Evolutionary conservation across 2,113 vertebrate species (phyloP), one percentile per base, ranked within the genome.

Genomic region (Xenotilapia longispinis): DNA sequence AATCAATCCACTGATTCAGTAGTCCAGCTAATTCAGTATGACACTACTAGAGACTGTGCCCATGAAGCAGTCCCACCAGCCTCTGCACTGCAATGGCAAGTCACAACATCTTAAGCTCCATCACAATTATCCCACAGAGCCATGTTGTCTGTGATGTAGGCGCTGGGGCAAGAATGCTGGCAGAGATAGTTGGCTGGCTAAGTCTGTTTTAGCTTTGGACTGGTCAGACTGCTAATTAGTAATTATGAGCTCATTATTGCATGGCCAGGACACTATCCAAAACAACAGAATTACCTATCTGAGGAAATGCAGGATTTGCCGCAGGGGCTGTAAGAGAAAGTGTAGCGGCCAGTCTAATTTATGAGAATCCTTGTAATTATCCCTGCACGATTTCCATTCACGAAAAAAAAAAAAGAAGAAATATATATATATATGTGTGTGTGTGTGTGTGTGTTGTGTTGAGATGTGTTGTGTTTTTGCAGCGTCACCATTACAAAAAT

Each of bases 161-260:
- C 5, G 6, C 80, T 81, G 33, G 38, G n/a, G 81, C 3, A 31
- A 54, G 19, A 63, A 54, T 60, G 26, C 33, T 90, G 86, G 45
- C 80, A 55, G n/a, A 26, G 26, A 70, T 28, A 84, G 31, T 31
- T n/a, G 65, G 38, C 84, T 55, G 57, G 11, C 31, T 63, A 40
- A 75, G 80, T 91, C 81, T 87, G 75, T 87, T 68, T 89, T 80
- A 82, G 54, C 83, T 85, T 81, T 83, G 40, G 42, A 85, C 33
- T 53, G 57, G 53, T 82, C 70, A 36, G 81, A 83, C 58, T 82
- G 54, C 81, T 94, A 89, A 93, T 88, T 86, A 88, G 88, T 91
- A 87, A 91, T 93, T 89, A 93, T 75, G 21, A 79, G 53, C 68
- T 86, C 84, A 91, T 92, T 89, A 85, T 54, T 90, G 81, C 28